Evolutionary conservation across 2,888 invertebrate genomes (phyloP).

Genomic region (Volucella zonaria): DNA sequence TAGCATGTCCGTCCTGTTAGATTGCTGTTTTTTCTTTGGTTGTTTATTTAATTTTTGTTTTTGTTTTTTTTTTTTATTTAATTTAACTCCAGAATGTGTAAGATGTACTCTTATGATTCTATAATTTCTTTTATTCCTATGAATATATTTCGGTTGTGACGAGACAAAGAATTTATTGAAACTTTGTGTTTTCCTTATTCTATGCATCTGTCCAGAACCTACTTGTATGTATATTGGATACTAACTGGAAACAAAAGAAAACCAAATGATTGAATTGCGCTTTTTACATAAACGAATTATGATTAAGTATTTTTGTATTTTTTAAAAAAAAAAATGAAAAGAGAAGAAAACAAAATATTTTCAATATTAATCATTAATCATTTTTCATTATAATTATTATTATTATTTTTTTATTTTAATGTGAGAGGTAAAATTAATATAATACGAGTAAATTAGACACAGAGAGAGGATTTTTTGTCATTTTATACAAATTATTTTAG

Average conservation of each 20-base stretch:
- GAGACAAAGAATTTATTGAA: conserved; percentile 58
- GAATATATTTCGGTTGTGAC: conserved; percentile 69
- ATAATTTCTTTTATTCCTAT: conserved; percentile 45
- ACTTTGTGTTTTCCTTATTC: conserved; percentile 32
- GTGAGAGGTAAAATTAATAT: conserved; percentile 20
- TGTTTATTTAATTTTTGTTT: conserved; percentile 15
- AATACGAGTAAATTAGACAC: conserved; percentile 10
- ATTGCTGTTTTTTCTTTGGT: conserved; percentile 23
- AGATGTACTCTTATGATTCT: conserved; percentile 17
- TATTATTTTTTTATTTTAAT: no score
- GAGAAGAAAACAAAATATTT: conserved; percentile 1
- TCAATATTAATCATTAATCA: conserved; percentile 31
- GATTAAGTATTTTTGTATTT: conserved; percentile 54
- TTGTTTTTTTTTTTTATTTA: neutral
- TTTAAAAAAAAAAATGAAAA: conserved; percentile 28
- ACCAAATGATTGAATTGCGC: conserved; percentile 46
- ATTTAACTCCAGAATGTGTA: neutral
- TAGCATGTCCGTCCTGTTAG: conserved; percentile 67
- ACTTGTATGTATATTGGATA: conserved; percentile 18
- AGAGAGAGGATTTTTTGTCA: conserved; percentile 21
- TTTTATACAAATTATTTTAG: conserved; percentile 30
- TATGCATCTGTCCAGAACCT: conserved; percentile 8
- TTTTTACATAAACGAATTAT: conserved; percentile 56
- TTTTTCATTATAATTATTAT: conserved; percentile 8
- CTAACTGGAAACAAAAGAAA: conserved; percentile 19